Evolutionary conservation across 2,797 vertebrate species (phyloP).

Genomic region (Platyrinchus mystaceus): DNA sequence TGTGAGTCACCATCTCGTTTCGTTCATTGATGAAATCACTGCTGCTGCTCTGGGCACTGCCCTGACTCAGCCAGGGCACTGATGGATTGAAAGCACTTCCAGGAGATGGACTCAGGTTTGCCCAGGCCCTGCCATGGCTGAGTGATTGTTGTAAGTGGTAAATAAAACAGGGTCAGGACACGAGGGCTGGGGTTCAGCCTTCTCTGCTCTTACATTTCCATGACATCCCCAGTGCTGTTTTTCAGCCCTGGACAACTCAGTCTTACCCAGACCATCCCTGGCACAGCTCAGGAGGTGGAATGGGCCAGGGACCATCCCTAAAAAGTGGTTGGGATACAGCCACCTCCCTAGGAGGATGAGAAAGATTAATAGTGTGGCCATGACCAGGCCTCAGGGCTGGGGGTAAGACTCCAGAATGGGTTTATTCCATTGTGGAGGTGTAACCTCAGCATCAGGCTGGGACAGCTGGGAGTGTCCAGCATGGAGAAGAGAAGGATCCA

Average conservation of each 20-base stretch:
- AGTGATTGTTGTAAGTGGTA: not conserved
- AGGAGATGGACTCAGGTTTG: not conserved
- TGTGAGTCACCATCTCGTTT: not conserved
- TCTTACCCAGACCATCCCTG: not conserved
- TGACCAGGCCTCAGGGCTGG: not conserved
- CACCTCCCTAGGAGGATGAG: not conserved
- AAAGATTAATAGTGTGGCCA: not conserved
- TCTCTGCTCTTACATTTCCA: accelerated
- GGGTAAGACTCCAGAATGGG: not conserved
- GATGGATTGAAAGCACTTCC: not conserved
- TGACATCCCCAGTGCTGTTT: not conserved
- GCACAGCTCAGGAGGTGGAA: not conserved
- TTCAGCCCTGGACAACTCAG: not conserved
- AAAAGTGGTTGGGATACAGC: accelerated
- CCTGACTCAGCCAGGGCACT: not conserved
- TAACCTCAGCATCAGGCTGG: not conserved
- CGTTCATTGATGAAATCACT: not conserved
- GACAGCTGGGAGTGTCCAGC: not conserved
- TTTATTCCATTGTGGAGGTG: not conserved
- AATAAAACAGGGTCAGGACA: not conserved
- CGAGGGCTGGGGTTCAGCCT: not conserved
- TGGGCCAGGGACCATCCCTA: not conserved
- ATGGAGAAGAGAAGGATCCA: not conserved
- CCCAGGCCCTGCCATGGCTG: not conserved
- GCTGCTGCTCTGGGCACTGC: not conserved